These are phyloP conservation scores for Salvator merianae DNA, from an alignment of 2,113 vertebrate genomes.

Conservation along the genomic window DNA sequence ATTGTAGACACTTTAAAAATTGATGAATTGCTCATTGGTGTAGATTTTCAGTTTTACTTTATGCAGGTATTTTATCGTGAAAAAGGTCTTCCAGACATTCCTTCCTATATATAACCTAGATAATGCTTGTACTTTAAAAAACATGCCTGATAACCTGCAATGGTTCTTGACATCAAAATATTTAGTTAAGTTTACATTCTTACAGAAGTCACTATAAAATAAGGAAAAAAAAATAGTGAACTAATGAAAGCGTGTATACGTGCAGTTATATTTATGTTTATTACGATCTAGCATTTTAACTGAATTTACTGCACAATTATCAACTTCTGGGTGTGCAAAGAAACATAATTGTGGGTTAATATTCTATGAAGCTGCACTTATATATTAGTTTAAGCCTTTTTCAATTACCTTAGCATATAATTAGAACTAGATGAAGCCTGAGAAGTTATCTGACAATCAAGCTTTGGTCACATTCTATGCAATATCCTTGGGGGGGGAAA, in stretches of 20 bases:
- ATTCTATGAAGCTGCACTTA: not conserved
- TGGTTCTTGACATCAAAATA: not conserved
- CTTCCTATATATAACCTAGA: not conserved
- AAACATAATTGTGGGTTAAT: slow-evolving; percentile 42
- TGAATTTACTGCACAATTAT: slow-evolving; percentile 53
- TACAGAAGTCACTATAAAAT: not conserved
- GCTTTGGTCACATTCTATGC: not conserved
- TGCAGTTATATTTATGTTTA: slow-evolving; percentile 47
- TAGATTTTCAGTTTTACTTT: not conserved
- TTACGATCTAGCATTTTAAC: slow-evolving; percentile 14
- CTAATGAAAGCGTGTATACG: not conserved
- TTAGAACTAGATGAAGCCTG: slow-evolving; percentile 39
- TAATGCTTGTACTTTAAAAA: not conserved
- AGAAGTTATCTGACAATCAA: not conserved
- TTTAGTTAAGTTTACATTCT: not conserved
- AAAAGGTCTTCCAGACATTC: not conserved
- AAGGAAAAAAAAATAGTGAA: slow-evolving; percentile 10
- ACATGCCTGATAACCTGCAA: not conserved
- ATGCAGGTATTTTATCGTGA: not conserved
- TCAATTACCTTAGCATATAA: slow-evolving; percentile 44
- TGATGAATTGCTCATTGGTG: slow-evolving; percentile 5
- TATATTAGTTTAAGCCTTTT: slow-evolving; percentile 31
- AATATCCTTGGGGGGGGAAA: not conserved
- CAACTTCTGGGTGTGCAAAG: slow-evolving; percentile 40
- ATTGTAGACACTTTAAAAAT: slow-evolving; percentile 12